These are phyloP conservation scores for Tineola bisselliella DNA, from an alignment of 2,888 invertebrate species.

Conservation along the genomic window DNA sequence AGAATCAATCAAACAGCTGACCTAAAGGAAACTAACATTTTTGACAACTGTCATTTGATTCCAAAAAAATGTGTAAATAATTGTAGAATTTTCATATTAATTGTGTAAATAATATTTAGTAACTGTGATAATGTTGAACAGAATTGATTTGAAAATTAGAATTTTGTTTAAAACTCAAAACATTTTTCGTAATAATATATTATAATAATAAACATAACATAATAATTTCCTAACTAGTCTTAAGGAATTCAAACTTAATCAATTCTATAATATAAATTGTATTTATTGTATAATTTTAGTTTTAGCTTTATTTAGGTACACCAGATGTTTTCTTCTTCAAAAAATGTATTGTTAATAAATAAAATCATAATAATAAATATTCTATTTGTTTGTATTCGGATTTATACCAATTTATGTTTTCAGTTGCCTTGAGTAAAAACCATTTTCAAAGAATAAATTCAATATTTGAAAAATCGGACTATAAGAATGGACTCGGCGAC, in stretches of 20 bases:
- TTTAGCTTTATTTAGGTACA: constrained; percentile 12
- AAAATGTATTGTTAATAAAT: constrained; percentile 12
- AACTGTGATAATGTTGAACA: constrained; percentile 47
- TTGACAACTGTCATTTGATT: no score
- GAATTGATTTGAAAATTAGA: neutral
- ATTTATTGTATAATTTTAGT: constrained; percentile 35
- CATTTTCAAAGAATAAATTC: no score
- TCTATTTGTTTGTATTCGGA: neutral
- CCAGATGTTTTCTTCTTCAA: constrained; percentile 13
- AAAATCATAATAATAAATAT: constrained; percentile 1
- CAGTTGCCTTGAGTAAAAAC: no score
- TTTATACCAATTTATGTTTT: no score
- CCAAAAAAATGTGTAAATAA: neutral
- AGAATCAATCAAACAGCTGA: no score
- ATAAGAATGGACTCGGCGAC: no score
- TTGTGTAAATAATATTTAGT: constrained; percentile 50
- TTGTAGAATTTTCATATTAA: constrained; percentile 18
- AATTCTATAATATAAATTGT: constrained; percentile 35
- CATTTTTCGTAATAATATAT: neutral
- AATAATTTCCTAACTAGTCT: constrained; percentile 50
- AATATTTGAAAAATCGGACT: no score
- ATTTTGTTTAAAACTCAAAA: neutral
- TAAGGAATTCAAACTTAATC: constrained; percentile 36
- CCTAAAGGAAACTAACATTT: no score
- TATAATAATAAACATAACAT: constrained; percentile 4